These are phyloP conservation scores for Empidonax alnorum DNA, from an alignment of 2,113 vertebrate species.

Conservation along the genomic window DNA sequence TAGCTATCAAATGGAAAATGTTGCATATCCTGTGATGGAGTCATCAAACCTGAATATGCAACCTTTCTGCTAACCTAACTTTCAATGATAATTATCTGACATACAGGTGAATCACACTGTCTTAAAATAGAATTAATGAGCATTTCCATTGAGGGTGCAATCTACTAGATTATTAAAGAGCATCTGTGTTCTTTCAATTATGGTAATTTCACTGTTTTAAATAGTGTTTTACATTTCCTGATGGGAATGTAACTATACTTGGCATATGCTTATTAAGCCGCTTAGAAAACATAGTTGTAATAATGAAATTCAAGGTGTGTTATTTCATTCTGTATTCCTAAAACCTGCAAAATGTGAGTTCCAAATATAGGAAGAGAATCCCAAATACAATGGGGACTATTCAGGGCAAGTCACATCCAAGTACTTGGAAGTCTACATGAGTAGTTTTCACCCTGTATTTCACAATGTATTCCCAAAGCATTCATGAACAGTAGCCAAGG, in stretches of 20 bases:
- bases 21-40: constrained; percentile 10
- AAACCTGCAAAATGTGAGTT: neutral
- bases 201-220: constrained; percentile 66
- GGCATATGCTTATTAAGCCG: constrained; percentile 51
- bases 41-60: constrained; percentile 50
- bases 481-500: neutral
- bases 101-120: constrained; percentile 50
- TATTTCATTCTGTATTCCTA: neutral
- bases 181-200: constrained; percentile 71
- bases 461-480: neutral
- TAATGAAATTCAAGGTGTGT: neutral
- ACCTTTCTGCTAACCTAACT: constrained; percentile 60
- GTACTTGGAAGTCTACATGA: neutral
- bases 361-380: neutral
- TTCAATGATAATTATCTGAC: constrained; percentile 58
- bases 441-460: neutral
- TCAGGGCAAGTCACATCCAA: fast-evolving
- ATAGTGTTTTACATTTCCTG: constrained; percentile 65
- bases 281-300: constrained; percentile 25
- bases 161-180: constrained; percentile 70
- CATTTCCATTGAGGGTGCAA: constrained; percentile 55
- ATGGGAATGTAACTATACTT: constrained; percentile 52
- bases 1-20: neutral
- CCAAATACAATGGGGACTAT: neutral
- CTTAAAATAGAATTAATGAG: constrained; percentile 73